Conservation (phyloP, 1,140 invertebrate genomes). For the Drosophila miranda region DNA sequence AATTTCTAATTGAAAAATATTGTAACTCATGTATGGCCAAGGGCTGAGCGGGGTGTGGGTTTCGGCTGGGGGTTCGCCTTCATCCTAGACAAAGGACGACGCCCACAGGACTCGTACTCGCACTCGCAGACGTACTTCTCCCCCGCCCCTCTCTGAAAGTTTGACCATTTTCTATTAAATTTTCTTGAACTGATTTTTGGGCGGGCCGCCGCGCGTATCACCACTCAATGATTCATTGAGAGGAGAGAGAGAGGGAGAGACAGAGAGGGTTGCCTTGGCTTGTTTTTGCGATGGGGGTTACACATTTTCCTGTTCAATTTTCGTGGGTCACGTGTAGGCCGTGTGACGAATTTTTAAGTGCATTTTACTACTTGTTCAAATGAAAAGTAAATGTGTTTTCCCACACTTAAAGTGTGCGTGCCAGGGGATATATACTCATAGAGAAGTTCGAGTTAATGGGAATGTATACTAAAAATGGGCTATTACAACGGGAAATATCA, state of each 20-base stretch:
- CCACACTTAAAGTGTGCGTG: too few species aligned
- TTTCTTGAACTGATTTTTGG: conserved; percentile 42
- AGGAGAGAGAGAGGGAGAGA: conserved; percentile 9
- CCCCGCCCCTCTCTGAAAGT: conserved; percentile 6
- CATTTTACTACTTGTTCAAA: conserved; percentile 40
- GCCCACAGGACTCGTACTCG: not conserved
- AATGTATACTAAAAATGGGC: too few species aligned
- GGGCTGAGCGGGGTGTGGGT: conserved; percentile 1
- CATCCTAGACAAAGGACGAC: conserved; percentile 26
- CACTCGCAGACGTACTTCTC: not conserved
- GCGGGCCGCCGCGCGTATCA: not conserved
- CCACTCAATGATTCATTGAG: conserved; percentile 20
- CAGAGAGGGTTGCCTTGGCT: conserved; percentile 33
- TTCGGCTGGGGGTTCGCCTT: conserved; percentile 1
- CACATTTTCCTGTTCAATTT: conserved; percentile 39
- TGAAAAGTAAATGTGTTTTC: conserved; percentile 2
- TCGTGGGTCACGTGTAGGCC: conserved; percentile 47
- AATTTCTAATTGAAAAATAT: conserved; percentile 83
- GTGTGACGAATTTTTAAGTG: conserved; percentile 75
- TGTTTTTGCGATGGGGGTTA: conserved; percentile 7
- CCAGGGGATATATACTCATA: too few species aligned
- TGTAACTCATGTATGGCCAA: conserved; percentile 68
- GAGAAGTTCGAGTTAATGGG: too few species aligned
- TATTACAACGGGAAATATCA: too few species aligned
- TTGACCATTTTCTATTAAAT: conserved; percentile 16